Evolutionary conservation across 2,888 invertebrate species (phyloP).

Genomic region (Xanthia togata): DNA sequence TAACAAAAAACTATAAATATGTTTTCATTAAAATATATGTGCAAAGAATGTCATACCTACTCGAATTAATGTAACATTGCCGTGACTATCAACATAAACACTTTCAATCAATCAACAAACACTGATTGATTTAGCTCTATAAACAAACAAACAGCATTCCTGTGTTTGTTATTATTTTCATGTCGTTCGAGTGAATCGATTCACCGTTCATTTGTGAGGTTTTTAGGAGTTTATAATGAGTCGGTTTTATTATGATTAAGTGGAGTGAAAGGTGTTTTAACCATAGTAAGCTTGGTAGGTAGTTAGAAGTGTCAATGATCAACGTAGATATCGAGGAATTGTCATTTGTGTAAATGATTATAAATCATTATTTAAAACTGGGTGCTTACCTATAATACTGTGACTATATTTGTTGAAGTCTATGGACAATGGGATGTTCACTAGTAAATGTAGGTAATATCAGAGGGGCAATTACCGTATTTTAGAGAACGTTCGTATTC

Average conservation of each 20-base stretch:
- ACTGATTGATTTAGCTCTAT: background rate
- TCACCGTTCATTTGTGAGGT: background rate
- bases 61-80: background rate
- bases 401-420: background rate
- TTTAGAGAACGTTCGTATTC: too few species aligned
- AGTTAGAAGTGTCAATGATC: background rate
- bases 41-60: background rate
- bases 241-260: slow-evolving; percentile 4
- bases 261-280: slow-evolving; percentile 11
- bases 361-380: background rate
- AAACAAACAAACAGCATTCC: slow-evolving; percentile 53
- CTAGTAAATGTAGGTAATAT: too few species aligned
- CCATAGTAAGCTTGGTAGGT: background rate
- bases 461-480: too few species aligned
- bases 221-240: slow-evolving; percentile 14
- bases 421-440: background rate
- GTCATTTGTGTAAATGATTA: background rate
- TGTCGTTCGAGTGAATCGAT: slow-evolving; percentile 4
- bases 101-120: slow-evolving; percentile 22
- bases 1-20: too few species aligned
- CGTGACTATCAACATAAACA: background rate
- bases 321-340: background rate
- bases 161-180: slow-evolving; percentile 46
- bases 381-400: background rate
- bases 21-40: background rate